Evolutionary conservation across 1,140 invertebrate species (phyloP), one percentile per base, ranked within the genome.

Genomic region (Anthonomus grandis): DNA sequence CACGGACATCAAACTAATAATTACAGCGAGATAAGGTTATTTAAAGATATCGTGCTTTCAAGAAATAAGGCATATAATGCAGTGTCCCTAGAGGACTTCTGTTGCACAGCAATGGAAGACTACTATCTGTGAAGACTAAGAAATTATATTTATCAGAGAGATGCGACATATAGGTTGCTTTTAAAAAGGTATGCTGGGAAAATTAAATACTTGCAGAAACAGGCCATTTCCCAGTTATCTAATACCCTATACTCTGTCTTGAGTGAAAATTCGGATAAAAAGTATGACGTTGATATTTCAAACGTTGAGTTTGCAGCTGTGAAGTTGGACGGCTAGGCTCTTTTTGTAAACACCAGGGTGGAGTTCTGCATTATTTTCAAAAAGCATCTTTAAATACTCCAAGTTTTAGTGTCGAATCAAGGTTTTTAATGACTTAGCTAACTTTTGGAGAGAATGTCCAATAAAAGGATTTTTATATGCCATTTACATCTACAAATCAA

Each of bases 1-100:
- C 48, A 50, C 15, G 48, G 27, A 15, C 48, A 50, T 23, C 48
- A 50, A 50, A 50, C 31, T 9, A 50, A 50, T 23, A 50, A 37
- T 21, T 50, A 37, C 21, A 50, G 31, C 21, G 21, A 50, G 31
- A 50, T 38, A 17, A 50, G 15, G 23, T 37, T 50, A 18, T 50
- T 50, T 8, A 41, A 4, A 6, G 25, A 50, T 18, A 39, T 37
- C 24, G 45, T n/a, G 17, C 37, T 39, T 39, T 39, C 37, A 39
- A 39, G 37, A 15, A 39, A 47, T 18, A 23, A 50, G 23, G 31
- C 48, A 39, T 50, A 50, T 50, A 50, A 50, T 21, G 31, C 37
- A 3, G 27, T 50, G 12, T 27, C 48, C 8, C 27, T 50, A 50
- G 27, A 37, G 12, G 27, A 39, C 12, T 50, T 37, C 23, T 50